Evolutionary conservation across 2,888 invertebrate species (phyloP).

Genomic region (Eupithecia subfuscata): DNA sequence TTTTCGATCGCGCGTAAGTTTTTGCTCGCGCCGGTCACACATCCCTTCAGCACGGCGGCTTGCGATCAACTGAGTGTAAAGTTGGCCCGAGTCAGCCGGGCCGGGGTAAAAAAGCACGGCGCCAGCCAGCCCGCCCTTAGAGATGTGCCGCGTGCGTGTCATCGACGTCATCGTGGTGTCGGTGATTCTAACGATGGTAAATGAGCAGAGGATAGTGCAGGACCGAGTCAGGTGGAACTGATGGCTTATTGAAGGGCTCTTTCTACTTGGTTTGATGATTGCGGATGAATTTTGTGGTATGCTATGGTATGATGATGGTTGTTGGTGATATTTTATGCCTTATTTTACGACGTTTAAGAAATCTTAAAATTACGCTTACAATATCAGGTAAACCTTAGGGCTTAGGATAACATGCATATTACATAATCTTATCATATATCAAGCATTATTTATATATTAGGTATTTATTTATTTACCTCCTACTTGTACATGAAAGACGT

Average conservation of each 20-base stretch:
- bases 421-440: too few relatives aligned
- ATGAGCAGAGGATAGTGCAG: not conserved
- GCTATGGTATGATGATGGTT: not conserved
- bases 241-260: not conserved
- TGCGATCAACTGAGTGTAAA: slow-evolving; percentile 71
- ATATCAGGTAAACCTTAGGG: too few relatives aligned
- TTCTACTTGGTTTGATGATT: not conserved
- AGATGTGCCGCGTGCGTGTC: slow-evolving; percentile 63
- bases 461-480: too few relatives aligned
- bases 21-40: slow-evolving; percentile 50
- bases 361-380: too few relatives aligned
- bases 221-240: slow-evolving; percentile 1
- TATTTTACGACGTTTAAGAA: too few relatives aligned
- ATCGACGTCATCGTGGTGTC: slow-evolving; percentile 52
- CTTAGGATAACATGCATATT: too few relatives aligned
- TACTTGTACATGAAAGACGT: too few relatives aligned
- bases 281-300: not conserved
- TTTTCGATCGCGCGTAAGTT: slow-evolving; percentile 57
- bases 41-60: slow-evolving; percentile 56
- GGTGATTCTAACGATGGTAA: slow-evolving; percentile 21
- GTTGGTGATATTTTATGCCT: too few relatives aligned
- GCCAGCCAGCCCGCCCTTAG: slow-evolving; percentile 82
- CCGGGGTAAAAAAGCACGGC: slow-evolving; percentile 82
- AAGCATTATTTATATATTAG: too few relatives aligned
- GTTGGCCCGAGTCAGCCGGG: slow-evolving; percentile 61